Conservation (phyloP, 2,888 invertebrate species). For the Augiades crinisus region DNA sequence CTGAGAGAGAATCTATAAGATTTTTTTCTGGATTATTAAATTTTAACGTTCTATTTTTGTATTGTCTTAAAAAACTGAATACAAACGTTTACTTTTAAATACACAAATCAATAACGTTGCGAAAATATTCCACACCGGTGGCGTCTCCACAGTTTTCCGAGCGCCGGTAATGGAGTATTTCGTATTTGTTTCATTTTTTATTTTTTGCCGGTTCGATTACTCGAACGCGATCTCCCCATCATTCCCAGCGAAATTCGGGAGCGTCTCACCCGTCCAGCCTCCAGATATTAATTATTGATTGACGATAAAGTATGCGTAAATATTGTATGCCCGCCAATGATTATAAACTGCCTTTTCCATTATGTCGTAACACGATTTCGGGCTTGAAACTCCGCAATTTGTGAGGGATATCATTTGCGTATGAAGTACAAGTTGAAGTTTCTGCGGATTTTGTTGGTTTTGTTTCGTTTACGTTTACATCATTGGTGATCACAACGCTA, state of each 20-base stretch:
- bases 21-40: too few relatives aligned
- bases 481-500: too few relatives aligned
- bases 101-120: too few relatives aligned
- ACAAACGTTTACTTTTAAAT: too few relatives aligned
- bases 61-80: too few relatives aligned
- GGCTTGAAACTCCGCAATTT: conserved; percentile 17
- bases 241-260: conserved; percentile 80
- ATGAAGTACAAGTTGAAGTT: conserved; percentile 4
- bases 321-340: conserved; percentile 56
- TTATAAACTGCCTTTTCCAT: conserved; percentile 45
- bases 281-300: conserved; percentile 81
- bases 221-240: conserved; percentile 78
- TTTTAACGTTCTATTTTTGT: too few relatives aligned
- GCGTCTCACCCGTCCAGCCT: conserved; percentile 72
- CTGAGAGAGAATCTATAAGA: too few relatives aligned
- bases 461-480: background rate
- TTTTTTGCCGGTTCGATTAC: conserved; percentile 80
- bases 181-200: conserved; percentile 81
- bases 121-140: too few relatives aligned
- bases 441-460: conserved; percentile 1
- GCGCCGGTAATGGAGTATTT: conserved; percentile 76
- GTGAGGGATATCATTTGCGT: conserved; percentile 18
- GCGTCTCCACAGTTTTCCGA: conserved; percentile 54
- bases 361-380: conserved; percentile 32
- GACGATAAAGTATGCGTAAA: conserved; percentile 75